Percentiles rank a stretch among this genome's conserved stretches.
phyloP scores from a whole-genome alignment of 2,888 invertebrate species.

The Hybos culiciformis region DNA sequence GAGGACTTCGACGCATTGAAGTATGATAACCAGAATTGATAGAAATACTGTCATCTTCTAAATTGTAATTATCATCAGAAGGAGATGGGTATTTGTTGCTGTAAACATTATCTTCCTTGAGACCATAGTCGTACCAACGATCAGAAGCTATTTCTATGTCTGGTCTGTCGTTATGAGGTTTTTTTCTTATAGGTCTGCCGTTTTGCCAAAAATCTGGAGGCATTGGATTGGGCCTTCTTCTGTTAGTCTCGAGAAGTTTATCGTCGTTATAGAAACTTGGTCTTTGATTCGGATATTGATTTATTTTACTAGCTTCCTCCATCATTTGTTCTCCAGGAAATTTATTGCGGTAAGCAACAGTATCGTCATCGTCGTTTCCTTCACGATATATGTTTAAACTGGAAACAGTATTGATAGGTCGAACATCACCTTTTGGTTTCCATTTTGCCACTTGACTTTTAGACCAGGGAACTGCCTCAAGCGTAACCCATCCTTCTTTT shows the following conservation, averaged over 20 bases:
- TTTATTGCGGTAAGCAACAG: no score
- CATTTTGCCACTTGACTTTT: constrained; percentile 68
- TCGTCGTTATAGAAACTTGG: constrained; percentile 2
- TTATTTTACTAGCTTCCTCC: background rate
- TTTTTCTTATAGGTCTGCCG: background rate
- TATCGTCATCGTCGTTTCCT: no score
- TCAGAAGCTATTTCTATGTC: constrained; percentile 9
- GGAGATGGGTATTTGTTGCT: background rate
- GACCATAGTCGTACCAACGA: constrained; percentile 13
- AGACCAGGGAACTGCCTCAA: constrained; percentile 68
- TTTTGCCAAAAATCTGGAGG: background rate
- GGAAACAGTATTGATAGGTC: no score
- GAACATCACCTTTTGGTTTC: constrained; percentile 41
- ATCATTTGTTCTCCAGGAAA: no score
- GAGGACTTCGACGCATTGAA: background rate
- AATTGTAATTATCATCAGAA: background rate
- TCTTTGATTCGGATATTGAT: background rate
- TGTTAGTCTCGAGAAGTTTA: background rate
- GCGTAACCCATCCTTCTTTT: constrained; percentile 61
- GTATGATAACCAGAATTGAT: background rate
- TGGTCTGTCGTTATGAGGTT: background rate
- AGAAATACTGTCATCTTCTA: background rate
- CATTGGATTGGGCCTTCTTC: background rate
- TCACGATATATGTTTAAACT: no score
- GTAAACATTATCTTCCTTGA: constrained; percentile 5